These are phyloP conservation scores for Gisinianus flammeolus DNA, from an alignment of 2,888 invertebrate species.

Conservation along the genomic window DNA sequence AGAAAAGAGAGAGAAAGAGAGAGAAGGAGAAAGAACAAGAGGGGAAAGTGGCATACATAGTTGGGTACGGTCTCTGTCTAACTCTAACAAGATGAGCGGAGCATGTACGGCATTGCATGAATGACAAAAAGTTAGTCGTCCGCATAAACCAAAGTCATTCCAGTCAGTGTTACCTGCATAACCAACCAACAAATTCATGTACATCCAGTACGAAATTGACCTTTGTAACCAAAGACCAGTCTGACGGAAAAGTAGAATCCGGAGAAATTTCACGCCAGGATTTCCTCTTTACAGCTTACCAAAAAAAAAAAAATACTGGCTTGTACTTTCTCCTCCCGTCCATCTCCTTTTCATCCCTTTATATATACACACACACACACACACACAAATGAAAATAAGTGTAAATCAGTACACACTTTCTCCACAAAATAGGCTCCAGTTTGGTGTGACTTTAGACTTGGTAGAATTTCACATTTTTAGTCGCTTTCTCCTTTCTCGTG, in stretches of 20 bases:
- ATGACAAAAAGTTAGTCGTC: background rate
- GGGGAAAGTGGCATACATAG: background rate
- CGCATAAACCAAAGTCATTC: background rate
- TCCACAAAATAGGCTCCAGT: background rate
- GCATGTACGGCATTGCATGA: background rate
- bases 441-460: background rate
- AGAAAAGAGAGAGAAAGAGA: background rate
- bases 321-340: background rate
- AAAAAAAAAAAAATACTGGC: background rate
- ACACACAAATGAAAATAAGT: background rate
- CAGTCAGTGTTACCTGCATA: background rate
- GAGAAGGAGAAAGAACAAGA: background rate
- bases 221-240: background rate
- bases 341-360: background rate
- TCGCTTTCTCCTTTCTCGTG: too few species aligned
- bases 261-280: constrained; percentile 18
- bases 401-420: background rate
- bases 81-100: background rate
- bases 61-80: too few species aligned
- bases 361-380: too few species aligned
- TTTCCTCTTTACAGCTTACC: background rate
- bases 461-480: too few species aligned
- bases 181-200: background rate
- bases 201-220: background rate
- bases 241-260: constrained; percentile 5